Conservation (phyloP, 2,888 invertebrate species). For the Melieria omissa region DNA sequence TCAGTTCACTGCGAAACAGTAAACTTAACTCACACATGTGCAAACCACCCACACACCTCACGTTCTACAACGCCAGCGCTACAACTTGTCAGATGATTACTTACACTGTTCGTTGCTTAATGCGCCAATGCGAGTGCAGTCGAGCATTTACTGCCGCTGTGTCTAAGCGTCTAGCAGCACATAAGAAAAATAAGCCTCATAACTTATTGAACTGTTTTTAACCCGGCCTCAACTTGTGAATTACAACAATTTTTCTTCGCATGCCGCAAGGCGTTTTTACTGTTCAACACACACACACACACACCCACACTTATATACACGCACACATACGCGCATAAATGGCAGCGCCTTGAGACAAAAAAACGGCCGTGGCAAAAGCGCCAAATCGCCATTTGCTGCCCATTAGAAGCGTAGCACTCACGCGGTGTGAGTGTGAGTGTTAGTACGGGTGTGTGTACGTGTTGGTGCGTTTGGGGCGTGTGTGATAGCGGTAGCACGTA, state of each 20-base stretch:
- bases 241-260: slow-evolving; percentile 37
- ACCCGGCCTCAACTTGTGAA: slow-evolving; percentile 44
- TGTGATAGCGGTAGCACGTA: slow-evolving; percentile 25
- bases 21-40: no score
- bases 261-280: slow-evolving; percentile 3
- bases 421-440: no score
- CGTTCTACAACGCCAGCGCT: no score
- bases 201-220: slow-evolving; percentile 49
- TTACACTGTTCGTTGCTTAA: no score
- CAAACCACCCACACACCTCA: no score
- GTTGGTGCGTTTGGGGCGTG: slow-evolving; percentile 21
- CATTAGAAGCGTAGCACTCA: background rate
- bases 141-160: no score
- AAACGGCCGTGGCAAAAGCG: no score
- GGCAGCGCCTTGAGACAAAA: no score
- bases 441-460: background rate
- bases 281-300: slow-evolving; percentile 12
- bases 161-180: background rate
- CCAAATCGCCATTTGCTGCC: no score
- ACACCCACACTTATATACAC: slow-evolving; percentile 1
- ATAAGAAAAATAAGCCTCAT: slow-evolving; percentile 55
- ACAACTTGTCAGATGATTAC: no score
- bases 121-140: no score
- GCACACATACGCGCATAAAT: background rate
- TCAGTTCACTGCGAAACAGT: background rate